Base-by-base conservation (phyloP, 1,140 invertebrate species). In the Phocides pigmalion region DNA sequence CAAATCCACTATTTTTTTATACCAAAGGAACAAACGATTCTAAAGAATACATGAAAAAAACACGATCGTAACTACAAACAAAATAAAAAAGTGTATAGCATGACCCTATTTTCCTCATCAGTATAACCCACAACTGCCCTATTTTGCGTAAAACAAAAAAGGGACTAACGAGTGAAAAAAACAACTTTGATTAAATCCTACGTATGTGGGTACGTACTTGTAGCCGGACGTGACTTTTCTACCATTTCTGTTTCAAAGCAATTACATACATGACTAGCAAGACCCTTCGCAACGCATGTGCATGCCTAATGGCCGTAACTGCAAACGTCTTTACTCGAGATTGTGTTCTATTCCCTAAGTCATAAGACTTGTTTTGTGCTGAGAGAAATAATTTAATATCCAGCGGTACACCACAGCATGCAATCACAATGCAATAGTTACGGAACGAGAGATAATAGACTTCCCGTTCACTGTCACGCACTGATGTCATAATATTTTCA, bases 171-270 rank as follows among this genome's bases (percentile, higher is more conserved):
- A 64, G 49, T 46, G 14, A 41, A 51, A 66, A 64, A 68, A 66
- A 61, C 62, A 35, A 16, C 49, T 51, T 37, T 51, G 65, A 70
- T 70, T 71, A 66, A 66, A 71, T 61, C 56, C 37, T 46, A 39
- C 28, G 28, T 49, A 12, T 14, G 25, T 28, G 14, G n/a, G 49
- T 51, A 42, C 12, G 37, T 39, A 9, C 16, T 20, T 8, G 50
- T 56, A 54, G 16, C 47, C 65, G 41, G 44, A 71, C 70, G 70
- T 68, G 70, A 68, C 70, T 65, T 71, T 71, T 62, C 58, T 68
- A 37, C 74, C 61, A 71, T 74, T 79, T 75, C 67, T 72, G 64
- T 76, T 80, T 72, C 58, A 70, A 68, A 78, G 70, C 71, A 81
- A 79, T 81, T 77, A 81, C 59, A 66, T 66, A 58, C 68, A 69